A percentile compares a stretch with the other conserved stretches of the same genome.
Conservation (phyloP, 2,888 invertebrate species). For the Tinea semifulvella region DNA sequence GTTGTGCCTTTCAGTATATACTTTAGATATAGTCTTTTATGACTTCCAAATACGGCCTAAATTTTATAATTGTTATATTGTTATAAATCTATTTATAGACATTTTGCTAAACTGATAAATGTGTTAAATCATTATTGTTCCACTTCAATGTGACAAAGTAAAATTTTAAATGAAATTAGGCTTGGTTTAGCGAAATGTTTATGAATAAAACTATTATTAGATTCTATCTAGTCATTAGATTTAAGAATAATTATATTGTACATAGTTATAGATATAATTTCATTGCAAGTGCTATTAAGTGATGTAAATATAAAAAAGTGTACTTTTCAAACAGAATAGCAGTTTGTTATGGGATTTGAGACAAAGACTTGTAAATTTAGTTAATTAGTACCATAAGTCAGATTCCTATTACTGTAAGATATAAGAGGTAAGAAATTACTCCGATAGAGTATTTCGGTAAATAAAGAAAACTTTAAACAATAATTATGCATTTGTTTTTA, state of each 20-base stretch:
- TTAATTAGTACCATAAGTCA: constrained; percentile 53
- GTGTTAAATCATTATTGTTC: too few relatives aligned
- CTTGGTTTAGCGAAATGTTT: too few relatives aligned
- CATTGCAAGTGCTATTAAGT: background rate
- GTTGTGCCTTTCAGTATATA: constrained; percentile 60
- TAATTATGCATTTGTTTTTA: background rate
- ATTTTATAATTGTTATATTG: constrained; percentile 34
- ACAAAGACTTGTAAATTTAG: constrained; percentile 49
- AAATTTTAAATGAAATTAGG: too few relatives aligned
- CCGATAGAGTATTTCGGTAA: constrained; percentile 31
- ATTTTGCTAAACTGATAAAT: too few relatives aligned
- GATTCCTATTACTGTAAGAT: constrained; percentile 61
- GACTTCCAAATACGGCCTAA: constrained; percentile 40
- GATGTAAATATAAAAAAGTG: too few relatives aligned
- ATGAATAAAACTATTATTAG: too few relatives aligned
- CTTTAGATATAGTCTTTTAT: constrained; percentile 32
- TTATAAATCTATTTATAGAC: too few relatives aligned
- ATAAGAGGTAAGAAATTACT: background rate
- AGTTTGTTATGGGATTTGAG: constrained; percentile 29
- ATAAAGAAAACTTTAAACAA: constrained; percentile 26
- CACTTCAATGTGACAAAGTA: too few relatives aligned
- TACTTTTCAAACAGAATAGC: background rate
- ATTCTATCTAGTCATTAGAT: constrained; percentile 52
- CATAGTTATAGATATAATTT: background rate
- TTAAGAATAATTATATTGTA: constrained; percentile 32